Conservation (phyloP, 2,113 vertebrate species). For the Prinia subflava region DNA sequence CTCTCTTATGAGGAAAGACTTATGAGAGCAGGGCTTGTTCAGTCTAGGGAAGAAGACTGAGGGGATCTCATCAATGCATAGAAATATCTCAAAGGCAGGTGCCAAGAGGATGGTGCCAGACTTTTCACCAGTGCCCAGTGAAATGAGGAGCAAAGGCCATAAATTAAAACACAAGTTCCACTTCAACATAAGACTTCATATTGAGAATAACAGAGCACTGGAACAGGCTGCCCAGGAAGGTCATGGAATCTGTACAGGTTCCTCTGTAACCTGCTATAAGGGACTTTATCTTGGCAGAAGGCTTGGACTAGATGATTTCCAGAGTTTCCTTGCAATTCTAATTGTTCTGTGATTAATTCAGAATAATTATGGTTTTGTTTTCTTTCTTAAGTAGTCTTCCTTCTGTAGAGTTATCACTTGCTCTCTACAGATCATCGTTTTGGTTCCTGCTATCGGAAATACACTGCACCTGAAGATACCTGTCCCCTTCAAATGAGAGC, state of each 20-base stretch:
- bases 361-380: background rate
- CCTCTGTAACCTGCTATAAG: too few relatives aligned
- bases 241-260: background rate
- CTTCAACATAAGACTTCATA: background rate
- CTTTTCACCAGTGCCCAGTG: background rate
- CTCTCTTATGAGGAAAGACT: background rate
- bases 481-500: background rate
- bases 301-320: background rate
- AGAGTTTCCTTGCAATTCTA: background rate
- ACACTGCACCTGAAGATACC: background rate
- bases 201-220: background rate
- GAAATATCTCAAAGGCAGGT: background rate
- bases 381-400: background rate
- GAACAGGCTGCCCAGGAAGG: background rate
- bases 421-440: background rate
- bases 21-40: background rate
- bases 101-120: background rate
- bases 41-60: background rate
- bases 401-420: background rate
- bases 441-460: background rate
- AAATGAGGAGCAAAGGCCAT: accelerated
- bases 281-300: background rate
- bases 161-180: background rate
- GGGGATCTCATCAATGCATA: background rate
- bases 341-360: background rate